Evolutionary conservation across 2,888 invertebrate genomes (phyloP).

Genomic region (Ctenicera cuprea): DNA sequence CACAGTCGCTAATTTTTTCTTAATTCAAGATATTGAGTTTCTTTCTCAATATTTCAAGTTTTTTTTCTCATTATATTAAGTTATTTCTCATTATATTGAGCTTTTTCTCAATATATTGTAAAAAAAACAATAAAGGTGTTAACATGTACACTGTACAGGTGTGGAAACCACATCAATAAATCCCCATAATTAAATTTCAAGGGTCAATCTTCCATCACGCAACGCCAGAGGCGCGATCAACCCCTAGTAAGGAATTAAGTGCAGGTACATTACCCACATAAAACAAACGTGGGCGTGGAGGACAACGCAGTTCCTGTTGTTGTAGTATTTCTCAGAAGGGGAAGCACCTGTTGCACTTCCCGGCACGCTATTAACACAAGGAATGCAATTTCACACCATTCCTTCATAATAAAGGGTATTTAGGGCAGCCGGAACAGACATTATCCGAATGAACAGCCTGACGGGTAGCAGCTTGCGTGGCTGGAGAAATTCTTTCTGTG

Average conservation of each 20-base stretch:
- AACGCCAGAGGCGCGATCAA: not conserved
- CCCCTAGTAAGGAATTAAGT: not conserved
- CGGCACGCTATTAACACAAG: constrained; percentile 7
- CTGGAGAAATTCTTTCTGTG: not conserved
- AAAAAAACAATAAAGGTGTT: too few relatives aligned
- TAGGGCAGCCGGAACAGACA: not conserved
- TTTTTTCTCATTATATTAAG: too few relatives aligned
- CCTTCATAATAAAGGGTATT: constrained; percentile 12
- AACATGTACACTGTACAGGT: too few relatives aligned
- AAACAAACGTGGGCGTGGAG: constrained; percentile 2
- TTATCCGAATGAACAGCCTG: not conserved
- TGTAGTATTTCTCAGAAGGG: constrained; percentile 13
- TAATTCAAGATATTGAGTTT: too few relatives aligned
- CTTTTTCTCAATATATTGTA: too few relatives aligned
- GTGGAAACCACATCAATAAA: too few relatives aligned
- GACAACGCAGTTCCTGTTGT: constrained; percentile 6
- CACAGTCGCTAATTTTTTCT: too few relatives aligned
- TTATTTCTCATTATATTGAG: too few relatives aligned
- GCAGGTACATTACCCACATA: constrained; percentile 6
- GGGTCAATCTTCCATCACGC: too few relatives aligned
- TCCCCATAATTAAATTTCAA: too few relatives aligned
- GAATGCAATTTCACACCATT: constrained; percentile 22
- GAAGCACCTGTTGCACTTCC: constrained; percentile 19
- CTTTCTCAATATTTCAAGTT: too few relatives aligned
- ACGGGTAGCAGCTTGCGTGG: not conserved